Base-by-base conservation (phyloP, 2,888 invertebrate genomes). In the Drosophila nr. medialis region DNA sequence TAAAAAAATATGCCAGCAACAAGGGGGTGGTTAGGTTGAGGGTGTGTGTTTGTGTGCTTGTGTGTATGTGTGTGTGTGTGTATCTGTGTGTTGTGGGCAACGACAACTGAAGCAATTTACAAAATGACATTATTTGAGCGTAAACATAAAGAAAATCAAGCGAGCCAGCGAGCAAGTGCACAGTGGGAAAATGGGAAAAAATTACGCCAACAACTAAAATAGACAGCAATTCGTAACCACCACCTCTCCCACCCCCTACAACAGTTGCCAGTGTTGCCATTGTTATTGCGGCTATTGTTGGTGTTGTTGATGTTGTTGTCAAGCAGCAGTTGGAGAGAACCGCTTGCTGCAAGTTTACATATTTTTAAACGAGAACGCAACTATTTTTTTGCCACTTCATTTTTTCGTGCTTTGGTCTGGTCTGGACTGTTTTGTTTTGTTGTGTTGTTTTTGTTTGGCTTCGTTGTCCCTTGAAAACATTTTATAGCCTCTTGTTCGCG, bases 41-140 rank as follows among this genome's bases (percentile, higher is more conserved):
- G 40, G 30, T 18, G 34, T 21, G 72, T 34, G 62, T 21, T 32
- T 38, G 60, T 66, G 56, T 55, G 34, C 10, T 10, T 15, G 30
- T 40, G 49, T 61, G 29, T 60, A 21, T 24, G 29, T 60, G 30
- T 65, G 59, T 54, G 6, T 8, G 27, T 58, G 32, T 27, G 30
- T 29, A 54, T 13, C 7, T 45, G 15, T 45, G 24, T 45, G 54
- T 13, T 54, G 53, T 36, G 15, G 15, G 49, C 60, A 29, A 45
- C 34, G 62, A 53, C 68, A 74, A 86, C 73, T 89, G 87, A 80
- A 84, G 86, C 89, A 87, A 86, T 86, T 86, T 89, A 86, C 87
- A 66, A 86, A 86, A 86, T 89, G 86, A 84, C 89, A 86, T 86
- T 86, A 86, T 86, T 89, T 82, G 89, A 87, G 80, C 82, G 77